Percentiles rank a stretch among this genome's conserved stretches.
Conservation (phyloP, 1,140 invertebrate species). For the Panulirus ornatus region DNA sequence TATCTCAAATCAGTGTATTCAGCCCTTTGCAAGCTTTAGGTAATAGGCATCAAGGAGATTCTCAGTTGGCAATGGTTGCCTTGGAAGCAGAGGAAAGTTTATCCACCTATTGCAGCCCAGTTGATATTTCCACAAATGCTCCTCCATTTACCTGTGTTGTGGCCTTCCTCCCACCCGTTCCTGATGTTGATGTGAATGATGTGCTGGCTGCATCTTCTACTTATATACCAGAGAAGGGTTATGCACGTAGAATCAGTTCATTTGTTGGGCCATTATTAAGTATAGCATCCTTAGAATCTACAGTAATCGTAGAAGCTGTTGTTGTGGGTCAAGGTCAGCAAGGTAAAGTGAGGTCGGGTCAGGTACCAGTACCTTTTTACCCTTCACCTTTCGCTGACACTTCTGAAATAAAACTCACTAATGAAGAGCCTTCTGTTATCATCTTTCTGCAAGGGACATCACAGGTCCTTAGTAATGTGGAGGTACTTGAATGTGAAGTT, state of each 20-base stretch:
- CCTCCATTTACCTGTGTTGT: slow-evolving; percentile 61
- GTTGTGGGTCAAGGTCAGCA: slow-evolving; percentile 12
- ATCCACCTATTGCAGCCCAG: slow-evolving; percentile 14
- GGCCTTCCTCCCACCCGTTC: slow-evolving; percentile 1
- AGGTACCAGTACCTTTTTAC: slow-evolving; percentile 26
- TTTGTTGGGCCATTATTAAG: slow-evolving; percentile 21
- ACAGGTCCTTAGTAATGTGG: slow-evolving; percentile 24
- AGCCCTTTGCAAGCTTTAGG: slow-evolving; percentile 36
- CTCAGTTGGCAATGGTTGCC: slow-evolving; percentile 28
- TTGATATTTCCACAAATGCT: not conserved
- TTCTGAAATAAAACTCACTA: slow-evolving; percentile 43
- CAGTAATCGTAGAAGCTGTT: slow-evolving; percentile 40
- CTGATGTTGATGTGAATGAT: slow-evolving; percentile 41
- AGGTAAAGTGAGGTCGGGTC: slow-evolving; percentile 34
- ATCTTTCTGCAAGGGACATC: slow-evolving; percentile 26
- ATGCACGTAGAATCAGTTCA: slow-evolving; percentile 40
- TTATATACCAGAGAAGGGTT: slow-evolving; percentile 51
- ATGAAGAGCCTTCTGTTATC: slow-evolving; percentile 18
- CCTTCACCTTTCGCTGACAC: slow-evolving; percentile 32
- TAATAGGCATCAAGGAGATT: slow-evolving; percentile 27
- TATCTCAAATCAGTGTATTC: slow-evolving; percentile 35
- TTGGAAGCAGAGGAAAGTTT: slow-evolving; percentile 38
- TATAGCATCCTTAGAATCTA: slow-evolving; percentile 25
- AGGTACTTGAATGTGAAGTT: slow-evolving; percentile 3
- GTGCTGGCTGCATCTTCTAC: slow-evolving; percentile 29